Base-by-base conservation (phyloP, 2,797 vertebrate species). In the Leuciscus waleckii region DNA sequence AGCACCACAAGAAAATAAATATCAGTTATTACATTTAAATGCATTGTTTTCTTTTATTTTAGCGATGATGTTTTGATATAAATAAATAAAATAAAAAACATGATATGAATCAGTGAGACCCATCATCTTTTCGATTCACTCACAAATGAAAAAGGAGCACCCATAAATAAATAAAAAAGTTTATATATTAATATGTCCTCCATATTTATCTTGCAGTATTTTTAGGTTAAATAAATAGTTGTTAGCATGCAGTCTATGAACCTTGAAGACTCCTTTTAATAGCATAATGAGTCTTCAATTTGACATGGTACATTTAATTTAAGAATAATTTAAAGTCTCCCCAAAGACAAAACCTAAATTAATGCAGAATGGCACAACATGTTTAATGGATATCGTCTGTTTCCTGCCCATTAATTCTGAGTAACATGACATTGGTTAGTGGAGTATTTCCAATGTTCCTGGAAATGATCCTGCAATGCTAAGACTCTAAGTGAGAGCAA, bases 281-380 rank as follows among this genome's bases (percentile, higher is more conserved):
- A 90, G 88, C 89, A 54, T 90, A 92, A 92, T 89, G 83, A 88
- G 85, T 90, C 89, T 93, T 91, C 86, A 88, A 90, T 94, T 93
- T 89, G 87, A 92, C 79, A 81, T 37, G 83, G 76, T 77, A 87
- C 86, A 91, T 94, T 95, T 94, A 87, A 91, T 89, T 94, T 89
- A 91, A 76, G 49, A 78, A 83, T 88, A 68, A 90, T 88, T 90
- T 67, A 91, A 93, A 93, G 88, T 90, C 85, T 88, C 92, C 88
- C 92, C 89, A 90, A 93, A 91, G 91, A 94, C 90, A 85, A 88
- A 92, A 89, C 92, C 86, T 92, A 93, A 94, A 93, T 93, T 85
- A 85, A 79, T 46, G 69, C 32, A 76, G 79, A 74, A 83, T 13
- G 14, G 26, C 83, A 79, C 49, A 86, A 85, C 82, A 89, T 56